Conservation (phyloP, 2,113 vertebrate genomes). For the Eleginops maclovinus region DNA sequence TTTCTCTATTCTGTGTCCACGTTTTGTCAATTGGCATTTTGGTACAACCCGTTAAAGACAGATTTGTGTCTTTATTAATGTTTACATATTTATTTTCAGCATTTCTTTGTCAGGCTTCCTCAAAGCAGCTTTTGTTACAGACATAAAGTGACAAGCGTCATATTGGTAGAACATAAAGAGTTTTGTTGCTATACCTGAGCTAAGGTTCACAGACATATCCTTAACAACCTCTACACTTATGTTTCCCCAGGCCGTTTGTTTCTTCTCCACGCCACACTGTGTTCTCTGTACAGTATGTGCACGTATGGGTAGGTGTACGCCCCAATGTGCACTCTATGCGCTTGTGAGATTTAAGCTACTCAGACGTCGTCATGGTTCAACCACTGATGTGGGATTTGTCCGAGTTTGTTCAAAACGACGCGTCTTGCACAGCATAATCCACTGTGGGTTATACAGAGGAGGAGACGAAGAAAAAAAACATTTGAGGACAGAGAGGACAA, state of each 20-base stretch:
- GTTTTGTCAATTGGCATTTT: too few species aligned
- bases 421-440: constrained; percentile 60
- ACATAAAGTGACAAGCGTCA: constrained; percentile 23
- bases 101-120: background rate
- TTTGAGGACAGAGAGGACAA: constrained; percentile 42
- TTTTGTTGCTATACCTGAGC: constrained; percentile 13
- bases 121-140: constrained; percentile 2
- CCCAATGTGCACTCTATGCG: constrained; percentile 5
- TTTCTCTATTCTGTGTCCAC: background rate
- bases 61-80: background rate
- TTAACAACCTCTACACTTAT: constrained; percentile 34
- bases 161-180: constrained; percentile 15
- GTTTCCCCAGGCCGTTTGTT: constrained; percentile 27
- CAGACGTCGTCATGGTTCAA: constrained; percentile 44
- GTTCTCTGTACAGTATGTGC: background rate
- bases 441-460: constrained; percentile 51
- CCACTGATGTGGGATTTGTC: constrained; percentile 65
- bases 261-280: constrained; percentile 1
- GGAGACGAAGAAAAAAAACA: constrained; percentile 30
- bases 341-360: constrained; percentile 60
- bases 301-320: constrained; percentile 11
- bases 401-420: constrained; percentile 60
- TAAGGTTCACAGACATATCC: constrained; percentile 48
- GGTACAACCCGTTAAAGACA: background rate
- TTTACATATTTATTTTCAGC: background rate